phyloP scores from a whole-genome alignment of 2,888 invertebrate species.

The Acanthosoma haemorrhoidale region DNA sequence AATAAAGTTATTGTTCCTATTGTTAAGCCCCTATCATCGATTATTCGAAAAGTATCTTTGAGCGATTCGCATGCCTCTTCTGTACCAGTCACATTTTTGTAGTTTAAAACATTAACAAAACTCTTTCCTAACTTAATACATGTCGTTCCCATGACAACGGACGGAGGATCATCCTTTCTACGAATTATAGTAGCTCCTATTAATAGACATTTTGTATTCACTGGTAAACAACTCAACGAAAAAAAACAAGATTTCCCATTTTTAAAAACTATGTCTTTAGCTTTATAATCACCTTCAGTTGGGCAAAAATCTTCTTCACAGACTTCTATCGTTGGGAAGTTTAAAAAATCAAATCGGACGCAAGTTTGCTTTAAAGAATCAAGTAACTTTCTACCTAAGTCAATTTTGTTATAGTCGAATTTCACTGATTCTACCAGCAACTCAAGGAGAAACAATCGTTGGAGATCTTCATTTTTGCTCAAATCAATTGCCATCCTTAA shows the following conservation, averaged over 20 bases:
- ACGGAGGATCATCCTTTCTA: neutral
- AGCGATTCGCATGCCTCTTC: conserved; percentile 31
- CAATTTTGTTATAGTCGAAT: conserved; percentile 5
- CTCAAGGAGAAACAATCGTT: conserved; percentile 35
- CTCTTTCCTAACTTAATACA: conserved; percentile 35
- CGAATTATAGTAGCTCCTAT: conserved; percentile 10
- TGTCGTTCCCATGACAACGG: conserved; percentile 32
- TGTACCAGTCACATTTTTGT: neutral
- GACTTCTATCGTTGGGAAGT: conserved; percentile 29
- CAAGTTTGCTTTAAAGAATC: conserved; percentile 26
- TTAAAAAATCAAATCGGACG: conserved; percentile 34
- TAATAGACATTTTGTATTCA: neutral
- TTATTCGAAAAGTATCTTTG: conserved; percentile 34
- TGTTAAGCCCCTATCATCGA: conserved; percentile 39
- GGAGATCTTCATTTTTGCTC: neutral
- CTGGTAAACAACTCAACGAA: neutral
- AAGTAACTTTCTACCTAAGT: neutral
- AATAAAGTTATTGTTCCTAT: conserved; percentile 44
- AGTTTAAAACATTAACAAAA: conserved; percentile 35
- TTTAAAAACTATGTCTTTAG: conserved; percentile 24
- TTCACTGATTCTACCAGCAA: conserved; percentile 33
- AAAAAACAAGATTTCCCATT: conserved; percentile 37
- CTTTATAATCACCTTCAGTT: neutral
- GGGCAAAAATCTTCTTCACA: conserved; percentile 31
- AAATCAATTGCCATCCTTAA: neutral